Conservation (phyloP, 2,888 invertebrate genomes). For the Hydrotaea diabolus region DNA sequence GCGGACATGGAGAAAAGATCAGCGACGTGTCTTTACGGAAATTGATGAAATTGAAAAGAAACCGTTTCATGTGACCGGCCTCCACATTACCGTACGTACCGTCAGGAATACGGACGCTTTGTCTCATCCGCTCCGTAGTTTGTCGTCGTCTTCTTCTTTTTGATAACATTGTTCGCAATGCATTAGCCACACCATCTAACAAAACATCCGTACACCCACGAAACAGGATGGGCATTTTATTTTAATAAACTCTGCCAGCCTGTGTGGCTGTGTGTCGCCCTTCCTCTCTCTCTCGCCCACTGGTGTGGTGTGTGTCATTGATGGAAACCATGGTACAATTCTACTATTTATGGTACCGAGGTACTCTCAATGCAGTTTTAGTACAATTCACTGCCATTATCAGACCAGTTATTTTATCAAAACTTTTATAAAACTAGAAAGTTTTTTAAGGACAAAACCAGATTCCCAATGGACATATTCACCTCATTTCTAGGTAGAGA, state of each 20-base stretch:
- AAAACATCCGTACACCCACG: conserved; percentile 52
- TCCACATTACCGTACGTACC: not conserved
- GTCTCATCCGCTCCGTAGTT: conserved; percentile 21
- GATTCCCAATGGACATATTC: too few relatives aligned
- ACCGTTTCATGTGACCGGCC: conserved; percentile 17
- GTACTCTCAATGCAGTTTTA: too few relatives aligned
- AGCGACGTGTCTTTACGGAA: conserved; percentile 17
- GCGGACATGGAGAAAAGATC: not conserved
- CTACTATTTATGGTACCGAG: too few relatives aligned
- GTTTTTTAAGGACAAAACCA: too few relatives aligned
- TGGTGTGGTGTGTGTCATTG: conserved; percentile 16
- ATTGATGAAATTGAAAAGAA: conserved; percentile 13
- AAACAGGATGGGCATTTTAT: conserved; percentile 53
- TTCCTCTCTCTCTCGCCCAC: too few relatives aligned
- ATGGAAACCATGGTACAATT: too few relatives aligned
- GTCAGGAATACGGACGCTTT: not conserved
- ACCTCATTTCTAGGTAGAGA: too few relatives aligned
- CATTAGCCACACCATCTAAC: conserved; percentile 54
- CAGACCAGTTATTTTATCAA: too few relatives aligned
- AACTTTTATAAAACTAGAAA: too few relatives aligned
- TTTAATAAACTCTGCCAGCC: conserved; percentile 24
- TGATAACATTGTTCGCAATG: conserved; percentile 49
- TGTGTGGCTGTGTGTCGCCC: not conserved
- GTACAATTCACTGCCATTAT: too few relatives aligned
- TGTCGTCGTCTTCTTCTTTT: conserved; percentile 5